These are phyloP conservation scores for Argyrosomus regius DNA, from an alignment of 2,797 vertebrate species.

Conservation along the genomic window DNA sequence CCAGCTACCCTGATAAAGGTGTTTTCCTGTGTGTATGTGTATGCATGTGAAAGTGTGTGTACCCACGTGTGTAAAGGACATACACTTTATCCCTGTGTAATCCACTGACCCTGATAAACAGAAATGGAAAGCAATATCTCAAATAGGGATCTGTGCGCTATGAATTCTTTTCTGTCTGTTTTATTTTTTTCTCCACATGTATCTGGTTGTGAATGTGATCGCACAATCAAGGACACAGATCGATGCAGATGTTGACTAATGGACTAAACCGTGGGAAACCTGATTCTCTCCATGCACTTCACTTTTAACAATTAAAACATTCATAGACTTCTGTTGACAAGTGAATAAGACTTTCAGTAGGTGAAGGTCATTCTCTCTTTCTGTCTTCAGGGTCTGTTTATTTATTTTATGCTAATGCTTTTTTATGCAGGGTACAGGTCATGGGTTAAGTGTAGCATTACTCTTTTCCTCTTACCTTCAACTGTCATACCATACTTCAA, in stretches of 20 bases:
- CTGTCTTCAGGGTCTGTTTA: background rate
- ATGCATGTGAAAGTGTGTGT: conserved; percentile 41
- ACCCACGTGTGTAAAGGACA: conserved; percentile 30
- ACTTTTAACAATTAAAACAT: conserved; percentile 17
- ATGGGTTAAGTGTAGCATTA: background rate
- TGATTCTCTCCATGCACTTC: conserved; percentile 1
- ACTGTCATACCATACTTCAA: too few relatives aligned
- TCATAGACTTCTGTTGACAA: background rate
- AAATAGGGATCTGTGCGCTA: conserved; percentile 8
- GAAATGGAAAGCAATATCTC: conserved; percentile 42
- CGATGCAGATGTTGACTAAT: conserved; percentile 54
- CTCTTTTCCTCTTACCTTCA: too few relatives aligned
- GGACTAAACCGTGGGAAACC: conserved; percentile 72
- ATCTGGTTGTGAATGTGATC: conserved; percentile 45
- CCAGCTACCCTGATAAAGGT: conserved; percentile 63
- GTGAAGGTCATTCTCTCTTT: conserved; percentile 24
- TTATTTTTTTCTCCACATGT: background rate
- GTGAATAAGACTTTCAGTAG: background rate
- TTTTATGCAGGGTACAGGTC: background rate
- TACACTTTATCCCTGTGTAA: conserved; percentile 70
- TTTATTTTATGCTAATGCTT: background rate
- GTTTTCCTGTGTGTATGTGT: conserved; percentile 22
- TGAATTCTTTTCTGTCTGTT: conserved; percentile 31
- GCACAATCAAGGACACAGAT: conserved; percentile 66
- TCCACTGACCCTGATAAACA: conserved; percentile 67